These are phyloP conservation scores for Cepaea nemoralis DNA, from an alignment of 1,140 invertebrate species.

Conservation along the genomic window DNA sequence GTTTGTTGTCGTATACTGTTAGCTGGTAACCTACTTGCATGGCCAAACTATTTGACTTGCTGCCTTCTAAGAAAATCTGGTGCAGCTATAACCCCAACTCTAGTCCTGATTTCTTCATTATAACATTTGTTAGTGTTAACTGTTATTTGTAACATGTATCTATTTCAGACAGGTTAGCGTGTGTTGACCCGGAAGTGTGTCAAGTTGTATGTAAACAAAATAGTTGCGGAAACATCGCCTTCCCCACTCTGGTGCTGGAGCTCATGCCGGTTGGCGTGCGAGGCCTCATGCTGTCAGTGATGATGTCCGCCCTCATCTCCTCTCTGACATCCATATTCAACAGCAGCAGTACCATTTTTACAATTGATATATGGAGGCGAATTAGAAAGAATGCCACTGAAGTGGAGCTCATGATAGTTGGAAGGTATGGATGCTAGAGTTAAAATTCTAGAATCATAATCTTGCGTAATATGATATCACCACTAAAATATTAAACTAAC, in stretches of 20 bases:
- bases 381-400: slow-evolving; percentile 73
- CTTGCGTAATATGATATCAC: too few species aligned
- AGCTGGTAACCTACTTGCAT: too few species aligned
- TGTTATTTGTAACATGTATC: too few species aligned
- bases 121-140: too few species aligned
- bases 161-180: slow-evolving; percentile 71
- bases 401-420: slow-evolving; percentile 74
- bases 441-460: slow-evolving; percentile 23
- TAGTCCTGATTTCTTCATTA: too few species aligned
- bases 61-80: too few species aligned
- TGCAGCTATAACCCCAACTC: too few species aligned
- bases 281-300: slow-evolving; percentile 75
- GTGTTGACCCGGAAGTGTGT: slow-evolving; percentile 64
- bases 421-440: slow-evolving; percentile 69
- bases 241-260: slow-evolving; percentile 65
- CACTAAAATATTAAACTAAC: too few species aligned
- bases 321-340: slow-evolving; percentile 75
- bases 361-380: slow-evolving; percentile 75
- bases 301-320: slow-evolving; percentile 76
- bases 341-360: slow-evolving; percentile 75
- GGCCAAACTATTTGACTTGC: too few species aligned
- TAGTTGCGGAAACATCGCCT: slow-evolving; percentile 67
- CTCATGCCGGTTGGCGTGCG: slow-evolving; percentile 54
- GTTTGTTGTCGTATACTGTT: too few species aligned
- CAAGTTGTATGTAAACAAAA: slow-evolving; percentile 58